phyloP scores from a whole-genome alignment of 2,888 invertebrate genomes.

The Zygogramma bicolorata region DNA sequence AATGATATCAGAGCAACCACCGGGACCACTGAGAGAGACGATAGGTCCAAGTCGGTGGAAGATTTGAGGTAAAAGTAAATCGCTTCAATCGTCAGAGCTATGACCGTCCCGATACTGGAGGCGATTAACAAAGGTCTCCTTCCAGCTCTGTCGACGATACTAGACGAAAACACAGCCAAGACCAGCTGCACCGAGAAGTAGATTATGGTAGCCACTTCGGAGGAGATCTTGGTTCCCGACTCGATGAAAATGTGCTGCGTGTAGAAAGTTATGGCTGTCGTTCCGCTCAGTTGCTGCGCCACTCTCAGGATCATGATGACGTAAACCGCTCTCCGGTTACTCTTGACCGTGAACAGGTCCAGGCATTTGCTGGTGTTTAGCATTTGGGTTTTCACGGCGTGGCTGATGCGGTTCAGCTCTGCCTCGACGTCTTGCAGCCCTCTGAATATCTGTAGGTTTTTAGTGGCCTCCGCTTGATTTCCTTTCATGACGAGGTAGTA shows the following conservation, averaged over 20 bases:
- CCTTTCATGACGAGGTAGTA: slow-evolving; percentile 67
- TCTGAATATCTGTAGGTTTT: slow-evolving; percentile 68
- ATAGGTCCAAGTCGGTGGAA: slow-evolving; percentile 59
- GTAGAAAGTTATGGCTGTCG: slow-evolving; percentile 74
- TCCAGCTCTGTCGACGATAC: slow-evolving; percentile 72
- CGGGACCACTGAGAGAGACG: slow-evolving; percentile 64
- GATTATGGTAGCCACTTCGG: slow-evolving; percentile 59
- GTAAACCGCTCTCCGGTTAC: slow-evolving; percentile 74
- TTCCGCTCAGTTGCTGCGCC: slow-evolving; percentile 72
- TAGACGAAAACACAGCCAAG: slow-evolving; percentile 69
- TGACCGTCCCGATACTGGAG: slow-evolving; percentile 67
- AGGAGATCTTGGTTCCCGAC: slow-evolving; percentile 65
- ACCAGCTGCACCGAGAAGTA: slow-evolving; percentile 70
- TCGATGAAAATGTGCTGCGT: slow-evolving; percentile 69
- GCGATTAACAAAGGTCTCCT: slow-evolving; percentile 69
- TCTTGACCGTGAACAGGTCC: slow-evolving; percentile 71
- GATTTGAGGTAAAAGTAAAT: slow-evolving; percentile 67
- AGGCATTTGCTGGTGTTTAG: slow-evolving; percentile 70
- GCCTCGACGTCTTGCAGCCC: slow-evolving; percentile 68
- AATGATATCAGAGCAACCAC: slow-evolving; percentile 67
- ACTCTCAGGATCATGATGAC: slow-evolving; percentile 72
- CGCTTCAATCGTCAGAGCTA: slow-evolving; percentile 65
- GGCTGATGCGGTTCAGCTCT: slow-evolving; percentile 58
- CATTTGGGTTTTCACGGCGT: slow-evolving; percentile 62
- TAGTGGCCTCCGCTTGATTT: slow-evolving; percentile 66